Percentiles rank a stretch among this genome's conserved stretches.
Evolutionary conservation across 2,113 vertebrate species (phyloP).

Genomic region (Xiphorhynchus elegans): DNA sequence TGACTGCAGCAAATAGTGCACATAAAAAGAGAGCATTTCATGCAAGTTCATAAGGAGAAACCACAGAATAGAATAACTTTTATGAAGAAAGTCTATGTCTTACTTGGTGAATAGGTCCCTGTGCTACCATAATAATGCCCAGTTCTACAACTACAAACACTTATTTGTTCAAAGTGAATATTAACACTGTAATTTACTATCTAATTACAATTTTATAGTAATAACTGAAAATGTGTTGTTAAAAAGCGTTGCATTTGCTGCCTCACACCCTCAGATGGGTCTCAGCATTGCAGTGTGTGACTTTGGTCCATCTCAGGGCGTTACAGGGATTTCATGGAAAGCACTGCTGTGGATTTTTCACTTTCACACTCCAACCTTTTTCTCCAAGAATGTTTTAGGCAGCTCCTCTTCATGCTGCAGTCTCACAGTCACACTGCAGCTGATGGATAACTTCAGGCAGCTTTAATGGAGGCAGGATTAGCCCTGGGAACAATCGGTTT

Average conservation of each 20-base stretch:
- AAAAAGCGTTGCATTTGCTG: slow-evolving; percentile 51
- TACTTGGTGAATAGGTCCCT: slow-evolving; percentile 68
- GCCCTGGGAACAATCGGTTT: neutral
- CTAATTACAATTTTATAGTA: slow-evolving; percentile 81
- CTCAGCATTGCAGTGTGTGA: neutral
- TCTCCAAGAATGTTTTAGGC: neutral
- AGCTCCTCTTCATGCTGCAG: neutral
- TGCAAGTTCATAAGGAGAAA: slow-evolving; percentile 39
- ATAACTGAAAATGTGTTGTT: slow-evolving; percentile 77
- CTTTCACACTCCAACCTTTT: neutral
- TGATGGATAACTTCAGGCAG: neutral
- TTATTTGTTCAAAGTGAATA: slow-evolving; percentile 82
- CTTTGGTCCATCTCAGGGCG: slow-evolving; percentile 19
- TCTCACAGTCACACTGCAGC: neutral
- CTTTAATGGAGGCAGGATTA: neutral
- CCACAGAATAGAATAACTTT: slow-evolving; percentile 55
- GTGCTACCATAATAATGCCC: slow-evolving; percentile 70
- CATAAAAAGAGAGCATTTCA: slow-evolving; percentile 33
- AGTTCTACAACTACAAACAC: slow-evolving; percentile 67
- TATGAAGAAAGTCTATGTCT: slow-evolving; percentile 64
- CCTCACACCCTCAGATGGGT: slow-evolving; percentile 26
- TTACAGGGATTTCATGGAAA: slow-evolving; percentile 2
- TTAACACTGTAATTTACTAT: slow-evolving; percentile 83
- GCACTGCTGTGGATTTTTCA: neutral
- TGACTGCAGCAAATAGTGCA: slow-evolving; percentile 49